These are phyloP conservation scores for Acipenser transmontanus DNA, from an alignment of 2,797 vertebrate genomes.

Conservation along the genomic window DNA sequence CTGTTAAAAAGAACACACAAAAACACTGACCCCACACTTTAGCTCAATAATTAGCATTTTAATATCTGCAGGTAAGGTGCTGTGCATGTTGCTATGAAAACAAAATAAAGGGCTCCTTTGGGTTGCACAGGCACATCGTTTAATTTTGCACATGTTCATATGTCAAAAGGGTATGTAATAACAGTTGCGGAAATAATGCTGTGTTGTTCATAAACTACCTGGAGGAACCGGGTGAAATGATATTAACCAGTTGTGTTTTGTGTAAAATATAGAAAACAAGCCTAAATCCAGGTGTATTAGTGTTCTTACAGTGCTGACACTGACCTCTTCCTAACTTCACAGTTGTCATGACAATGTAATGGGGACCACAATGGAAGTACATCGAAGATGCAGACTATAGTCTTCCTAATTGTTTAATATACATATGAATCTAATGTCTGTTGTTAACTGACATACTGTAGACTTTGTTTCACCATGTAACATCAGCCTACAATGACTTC, in stretches of 20 bases:
- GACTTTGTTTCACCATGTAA: no score
- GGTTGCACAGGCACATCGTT: background rate
- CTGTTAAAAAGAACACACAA: conserved; percentile 38
- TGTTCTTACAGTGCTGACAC: no score
- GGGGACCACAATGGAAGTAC: no score
- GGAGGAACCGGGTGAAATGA: background rate
- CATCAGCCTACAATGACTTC: no score
- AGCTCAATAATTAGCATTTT: conserved; percentile 7
- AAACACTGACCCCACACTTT: conserved; percentile 46
- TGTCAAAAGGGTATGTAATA: background rate
- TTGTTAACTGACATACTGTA: no score
- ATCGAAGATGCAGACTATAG: background rate
- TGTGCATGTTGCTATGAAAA: conserved; percentile 21
- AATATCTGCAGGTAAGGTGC: conserved; percentile 26
- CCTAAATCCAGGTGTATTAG: no score
- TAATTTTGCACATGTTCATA: background rate
- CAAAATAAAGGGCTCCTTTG: conserved; percentile 13
- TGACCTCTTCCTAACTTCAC: background rate
- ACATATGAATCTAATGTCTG: background rate
- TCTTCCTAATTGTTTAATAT: background rate
- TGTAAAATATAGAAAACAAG: no score
- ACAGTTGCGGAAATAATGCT: background rate
- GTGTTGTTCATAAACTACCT: background rate
- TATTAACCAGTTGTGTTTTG: background rate
- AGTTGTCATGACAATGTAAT: background rate